These are phyloP conservation scores for Drosophila kurseongensis DNA, from an alignment of 1,140 invertebrate species.

Conservation along the genomic window DNA sequence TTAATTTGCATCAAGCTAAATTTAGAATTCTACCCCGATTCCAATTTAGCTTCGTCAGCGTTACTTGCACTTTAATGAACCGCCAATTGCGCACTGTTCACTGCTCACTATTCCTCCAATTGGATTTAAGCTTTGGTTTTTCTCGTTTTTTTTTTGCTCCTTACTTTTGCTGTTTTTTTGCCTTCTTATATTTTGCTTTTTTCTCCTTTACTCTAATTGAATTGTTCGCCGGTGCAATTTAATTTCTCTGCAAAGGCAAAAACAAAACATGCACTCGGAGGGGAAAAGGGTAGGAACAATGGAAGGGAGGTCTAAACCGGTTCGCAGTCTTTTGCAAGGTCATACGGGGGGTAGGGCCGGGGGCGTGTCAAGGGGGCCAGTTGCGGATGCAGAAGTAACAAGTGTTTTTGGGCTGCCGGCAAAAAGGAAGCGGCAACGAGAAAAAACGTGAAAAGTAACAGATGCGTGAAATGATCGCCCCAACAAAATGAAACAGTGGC, in stretches of 20 bases:
- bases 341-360: conserved; percentile 2
- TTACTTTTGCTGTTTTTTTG: conserved; percentile 12
- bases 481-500: conserved; percentile 7
- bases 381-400: conserved; percentile 41
- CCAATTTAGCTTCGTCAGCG: conserved; percentile 28
- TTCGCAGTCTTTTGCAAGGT: conserved; percentile 49
- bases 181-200: conserved; percentile 5
- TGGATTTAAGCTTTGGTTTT: conserved; percentile 18
- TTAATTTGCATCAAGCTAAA: conserved; percentile 22
- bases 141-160: not conserved
- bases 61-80: conserved; percentile 54
- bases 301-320: conserved; percentile 38
- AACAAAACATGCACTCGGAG: conserved; percentile 6
- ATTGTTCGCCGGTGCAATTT: conserved; percentile 63
- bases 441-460: conserved; percentile 51
- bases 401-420: conserved; percentile 57
- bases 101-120: conserved; percentile 19
- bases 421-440: conserved; percentile 33
- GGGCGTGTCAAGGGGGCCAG: conserved; percentile 2
- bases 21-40: conserved; percentile 11
- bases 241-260: conserved; percentile 53
- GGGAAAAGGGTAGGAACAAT: conserved; percentile 20
- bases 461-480: conserved; percentile 45
- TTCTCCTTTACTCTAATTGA: conserved; percentile 59
- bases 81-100: conserved; percentile 51